Percentiles rank a stretch among this genome's conserved stretches.
Conservation (phyloP, 2,888 invertebrate genomes). For the Horisme vitalbata region DNA sequence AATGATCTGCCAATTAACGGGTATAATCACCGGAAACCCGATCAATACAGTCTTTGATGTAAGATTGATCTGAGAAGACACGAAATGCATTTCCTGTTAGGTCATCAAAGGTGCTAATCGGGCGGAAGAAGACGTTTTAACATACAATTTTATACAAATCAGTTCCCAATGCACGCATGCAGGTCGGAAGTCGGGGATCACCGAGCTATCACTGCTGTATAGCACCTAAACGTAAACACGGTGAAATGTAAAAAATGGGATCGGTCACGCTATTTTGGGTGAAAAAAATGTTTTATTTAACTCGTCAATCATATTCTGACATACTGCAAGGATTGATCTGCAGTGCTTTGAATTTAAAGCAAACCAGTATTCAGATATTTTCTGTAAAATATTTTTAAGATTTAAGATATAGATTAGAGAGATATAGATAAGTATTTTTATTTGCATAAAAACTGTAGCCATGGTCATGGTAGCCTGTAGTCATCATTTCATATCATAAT, state of each 20-base stretch:
- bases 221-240: constrained; percentile 24
- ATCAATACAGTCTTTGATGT: constrained; percentile 36
- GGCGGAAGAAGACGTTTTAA: constrained; percentile 52
- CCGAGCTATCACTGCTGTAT: constrained; percentile 32
- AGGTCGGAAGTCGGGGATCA: constrained; percentile 59
- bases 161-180: constrained; percentile 52
- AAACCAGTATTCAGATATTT: too few relatives aligned
- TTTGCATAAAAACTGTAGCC: too few relatives aligned
- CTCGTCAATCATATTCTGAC: constrained; percentile 10
- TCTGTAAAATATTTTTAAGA: too few relatives aligned
- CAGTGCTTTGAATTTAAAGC: neutral
- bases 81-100: constrained; percentile 54
- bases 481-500: too few relatives aligned
- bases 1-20: constrained; percentile 34
- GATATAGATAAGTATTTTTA: too few relatives aligned
- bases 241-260: constrained; percentile 26
- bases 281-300: neutral
- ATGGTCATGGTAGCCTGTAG: too few relatives aligned
- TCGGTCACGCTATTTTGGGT: constrained; percentile 19
- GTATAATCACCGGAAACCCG: constrained; percentile 52
- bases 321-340: constrained; percentile 1
- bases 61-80: constrained; percentile 44
- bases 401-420: too few relatives aligned
- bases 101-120: constrained; percentile 33
- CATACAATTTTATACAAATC: constrained; percentile 41